Conservation (phyloP, 2,113 vertebrate genomes). For the Cephalopholis sonnerati region DNA sequence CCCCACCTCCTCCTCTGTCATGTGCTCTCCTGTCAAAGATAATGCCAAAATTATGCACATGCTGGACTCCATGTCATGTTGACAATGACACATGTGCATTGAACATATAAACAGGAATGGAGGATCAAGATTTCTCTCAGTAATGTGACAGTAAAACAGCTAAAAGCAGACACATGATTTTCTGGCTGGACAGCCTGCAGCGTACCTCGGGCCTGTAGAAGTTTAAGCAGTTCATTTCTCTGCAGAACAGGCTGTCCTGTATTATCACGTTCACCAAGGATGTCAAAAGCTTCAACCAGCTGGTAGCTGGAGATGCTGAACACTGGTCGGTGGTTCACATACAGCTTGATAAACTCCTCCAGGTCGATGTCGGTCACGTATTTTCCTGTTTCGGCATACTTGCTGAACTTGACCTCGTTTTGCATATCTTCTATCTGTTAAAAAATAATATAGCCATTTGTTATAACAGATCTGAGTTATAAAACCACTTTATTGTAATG, state of each 20-base stretch:
- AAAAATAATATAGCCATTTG: neutral
- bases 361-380: conserved; percentile 88
- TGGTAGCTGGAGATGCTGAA: conserved; percentile 84
- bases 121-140: neutral
- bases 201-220: conserved; percentile 90
- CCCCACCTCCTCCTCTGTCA: conserved; percentile 90
- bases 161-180: neutral
- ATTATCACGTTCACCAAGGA: conserved; percentile 84
- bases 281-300: conserved; percentile 83
- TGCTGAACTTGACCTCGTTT: conserved; percentile 93
- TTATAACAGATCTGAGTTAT: neutral
- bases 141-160: neutral
- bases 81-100: conserved; percentile 1
- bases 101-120: neutral
- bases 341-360: conserved; percentile 92
- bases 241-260: conserved; percentile 78
- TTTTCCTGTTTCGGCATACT: conserved; percentile 88
- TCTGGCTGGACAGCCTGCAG: neutral
- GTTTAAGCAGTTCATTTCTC: conserved; percentile 86
- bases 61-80: neutral
- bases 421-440: conserved; percentile 91
- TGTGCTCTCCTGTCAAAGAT: conserved; percentile 88
- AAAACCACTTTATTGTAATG: neutral
- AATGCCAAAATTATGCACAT: neutral
- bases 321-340: conserved; percentile 91